Percentiles rank a stretch among this genome's conserved stretches.
phyloP scores from a whole-genome alignment of 2,113 vertebrate species.

The Cyprinus carpio region DNA sequence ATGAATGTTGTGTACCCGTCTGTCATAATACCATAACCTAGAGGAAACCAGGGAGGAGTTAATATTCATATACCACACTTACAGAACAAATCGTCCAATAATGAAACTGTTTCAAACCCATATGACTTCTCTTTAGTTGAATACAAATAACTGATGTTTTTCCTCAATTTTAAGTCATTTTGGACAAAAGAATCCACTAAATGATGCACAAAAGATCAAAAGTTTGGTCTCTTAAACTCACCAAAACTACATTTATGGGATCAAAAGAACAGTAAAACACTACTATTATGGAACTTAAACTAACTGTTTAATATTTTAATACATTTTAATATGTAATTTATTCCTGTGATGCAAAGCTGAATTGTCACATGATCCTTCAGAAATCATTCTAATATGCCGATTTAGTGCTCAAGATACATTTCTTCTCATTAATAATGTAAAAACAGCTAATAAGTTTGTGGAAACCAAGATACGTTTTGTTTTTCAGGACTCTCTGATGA shows the following conservation, averaged over 20 bases:
- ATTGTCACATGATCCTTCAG: not conserved
- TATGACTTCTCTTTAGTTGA: not conserved
- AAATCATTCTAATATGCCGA: not conserved
- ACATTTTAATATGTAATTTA: not conserved
- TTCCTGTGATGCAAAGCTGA: not conserved
- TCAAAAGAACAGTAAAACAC: no score
- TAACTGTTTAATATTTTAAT: not conserved
- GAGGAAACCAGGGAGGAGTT: constrained; percentile 50
- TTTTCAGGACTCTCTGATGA: no score
- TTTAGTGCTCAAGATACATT: no score
- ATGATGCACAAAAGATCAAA: not conserved
- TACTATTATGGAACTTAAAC: not conserved
- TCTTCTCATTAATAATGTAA: no score
- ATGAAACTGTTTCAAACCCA: not conserved
- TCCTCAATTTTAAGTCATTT: not conserved
- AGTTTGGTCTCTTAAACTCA: not conserved
- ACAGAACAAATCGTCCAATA: not conserved
- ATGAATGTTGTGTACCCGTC: constrained; percentile 96
- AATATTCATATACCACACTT: not conserved
- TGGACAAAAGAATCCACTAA: not conserved
- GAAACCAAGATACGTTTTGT: no score
- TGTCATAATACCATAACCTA: constrained; percentile 98
- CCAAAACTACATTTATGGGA: not conserved
- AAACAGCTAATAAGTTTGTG: no score
- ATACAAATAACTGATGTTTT: not conserved